Percentiles rank a stretch among this genome's conserved stretches.
These are phyloP conservation scores for zebrafish (Danio rerio) DNA, from an alignment of 2,113 vertebrate species.

Conservation along the genomic window DNA sequence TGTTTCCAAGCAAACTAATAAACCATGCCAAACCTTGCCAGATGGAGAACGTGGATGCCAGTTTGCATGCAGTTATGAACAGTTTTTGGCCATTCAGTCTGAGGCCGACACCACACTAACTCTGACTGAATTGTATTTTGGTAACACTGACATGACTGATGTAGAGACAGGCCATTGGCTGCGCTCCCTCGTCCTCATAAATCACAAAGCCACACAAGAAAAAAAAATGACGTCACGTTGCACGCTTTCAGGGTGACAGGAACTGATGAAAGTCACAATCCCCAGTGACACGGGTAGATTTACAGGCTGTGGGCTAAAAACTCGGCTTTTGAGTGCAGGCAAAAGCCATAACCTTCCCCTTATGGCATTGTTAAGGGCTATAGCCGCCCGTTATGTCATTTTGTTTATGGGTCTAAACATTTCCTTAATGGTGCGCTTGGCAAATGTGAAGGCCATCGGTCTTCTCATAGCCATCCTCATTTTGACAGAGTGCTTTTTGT, in stretches of 20 bases:
- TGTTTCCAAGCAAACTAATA: neutral
- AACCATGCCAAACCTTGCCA: neutral
- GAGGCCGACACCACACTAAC: conserved; percentile 12
- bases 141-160: conserved; percentile 50
- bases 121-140: conserved; percentile 48
- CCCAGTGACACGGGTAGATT: conserved; percentile 34
- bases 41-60: neutral
- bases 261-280: conserved; percentile 52
- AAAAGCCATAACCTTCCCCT: conserved; percentile 45
- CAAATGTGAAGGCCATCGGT: conserved; percentile 46
- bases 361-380: conserved; percentile 46
- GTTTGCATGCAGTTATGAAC: neutral
- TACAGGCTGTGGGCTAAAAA: conserved; percentile 47
- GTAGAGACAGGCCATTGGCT: conserved; percentile 44
- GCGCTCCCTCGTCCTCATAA: conserved; percentile 38
- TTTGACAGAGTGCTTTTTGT: conserved; percentile 46
- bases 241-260: conserved; percentile 42
- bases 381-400: conserved; percentile 48
- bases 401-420: conserved; percentile 49
- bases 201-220: conserved; percentile 43
- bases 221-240: conserved; percentile 44
- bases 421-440: conserved; percentile 54
- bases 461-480: conserved; percentile 41
- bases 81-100: neutral
- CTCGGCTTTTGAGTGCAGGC: conserved; percentile 32